Percentiles rank a stretch among this genome's conserved stretches.
Evolutionary conservation across 1,140 invertebrate species (phyloP).

Genomic region (Achatina immaculata): DNA sequence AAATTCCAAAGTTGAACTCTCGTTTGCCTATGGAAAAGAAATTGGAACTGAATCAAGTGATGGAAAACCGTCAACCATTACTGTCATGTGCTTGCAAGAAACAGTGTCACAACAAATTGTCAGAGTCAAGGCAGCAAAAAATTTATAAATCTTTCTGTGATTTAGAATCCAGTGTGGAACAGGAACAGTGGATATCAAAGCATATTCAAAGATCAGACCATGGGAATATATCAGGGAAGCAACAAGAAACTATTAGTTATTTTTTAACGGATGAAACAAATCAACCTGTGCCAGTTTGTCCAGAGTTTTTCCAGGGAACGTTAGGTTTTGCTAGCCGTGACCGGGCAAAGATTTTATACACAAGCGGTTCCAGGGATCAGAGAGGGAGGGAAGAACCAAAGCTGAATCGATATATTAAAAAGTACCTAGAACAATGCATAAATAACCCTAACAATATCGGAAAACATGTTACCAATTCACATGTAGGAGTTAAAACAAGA

Average conservation of each 20-base stretch:
- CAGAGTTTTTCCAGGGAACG: neutral
- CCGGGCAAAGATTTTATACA: too few species aligned
- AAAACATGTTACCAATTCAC: neutral
- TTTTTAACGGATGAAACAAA: neutral
- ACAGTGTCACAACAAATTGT: neutral
- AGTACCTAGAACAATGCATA: neutral
- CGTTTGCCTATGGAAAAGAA: too few species aligned
- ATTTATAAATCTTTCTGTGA: neutral
- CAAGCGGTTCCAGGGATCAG: too few species aligned
- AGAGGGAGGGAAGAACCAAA: neutral
- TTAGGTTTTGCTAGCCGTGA: neutral
- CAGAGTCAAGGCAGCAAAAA: neutral
- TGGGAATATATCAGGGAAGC: neutral
- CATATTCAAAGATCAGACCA: neutral
- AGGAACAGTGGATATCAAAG: slow-evolving; percentile 3
- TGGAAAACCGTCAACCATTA: neutral
- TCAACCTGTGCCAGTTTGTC: neutral
- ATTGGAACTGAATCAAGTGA: neutral
- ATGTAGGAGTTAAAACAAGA: neutral
- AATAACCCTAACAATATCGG: neutral
- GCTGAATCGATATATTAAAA: neutral
- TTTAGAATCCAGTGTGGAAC: neutral
- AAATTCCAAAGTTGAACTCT: too few species aligned
- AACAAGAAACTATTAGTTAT: neutral
- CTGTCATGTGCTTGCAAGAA: neutral